Conservation (phyloP, 1,140 invertebrate genomes). For the Notospermus geniculatus region DNA sequence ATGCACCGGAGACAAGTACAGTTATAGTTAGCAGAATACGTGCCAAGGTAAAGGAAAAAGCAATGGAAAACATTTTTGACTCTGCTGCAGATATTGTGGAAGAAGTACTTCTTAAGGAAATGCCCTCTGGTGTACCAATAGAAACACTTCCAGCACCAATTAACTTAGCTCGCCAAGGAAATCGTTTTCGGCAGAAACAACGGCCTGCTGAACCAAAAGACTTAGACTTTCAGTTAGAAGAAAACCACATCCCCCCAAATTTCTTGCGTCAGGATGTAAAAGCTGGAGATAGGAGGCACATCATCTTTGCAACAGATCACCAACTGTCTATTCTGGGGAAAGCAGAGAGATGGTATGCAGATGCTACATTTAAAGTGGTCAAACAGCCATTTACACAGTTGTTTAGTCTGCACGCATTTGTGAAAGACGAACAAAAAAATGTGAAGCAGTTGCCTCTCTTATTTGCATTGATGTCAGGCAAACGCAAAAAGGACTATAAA, state of each 20-base stretch:
- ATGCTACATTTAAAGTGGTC: conserved; percentile 22
- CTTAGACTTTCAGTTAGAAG: background rate
- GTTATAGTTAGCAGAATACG: background rate
- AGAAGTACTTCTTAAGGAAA: background rate
- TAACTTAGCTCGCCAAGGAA: background rate
- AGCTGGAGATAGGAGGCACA: background rate
- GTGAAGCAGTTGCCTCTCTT: conserved; percentile 27
- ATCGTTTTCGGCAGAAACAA: background rate
- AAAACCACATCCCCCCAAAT: background rate
- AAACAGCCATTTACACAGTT: conserved; percentile 19
- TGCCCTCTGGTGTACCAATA: background rate
- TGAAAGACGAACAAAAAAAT: background rate
- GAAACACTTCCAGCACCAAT: background rate
- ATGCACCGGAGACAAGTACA: background rate
- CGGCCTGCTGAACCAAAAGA: background rate
- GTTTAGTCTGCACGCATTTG: conserved; percentile 15
- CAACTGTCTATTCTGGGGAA: conserved; percentile 11
- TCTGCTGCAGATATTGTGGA: background rate
- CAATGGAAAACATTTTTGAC: background rate
- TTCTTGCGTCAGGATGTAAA: background rate
- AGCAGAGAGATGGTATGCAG: conserved; percentile 21
- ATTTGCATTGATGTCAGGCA: no score
- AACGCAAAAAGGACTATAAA: no score
- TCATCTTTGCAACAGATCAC: conserved; percentile 13
- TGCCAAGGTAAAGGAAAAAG: background rate